Evolutionary conservation across 2,888 invertebrate genomes (phyloP), one percentile per base, ranked within the genome.

Genomic region (Ophioninae sp.): DNA sequence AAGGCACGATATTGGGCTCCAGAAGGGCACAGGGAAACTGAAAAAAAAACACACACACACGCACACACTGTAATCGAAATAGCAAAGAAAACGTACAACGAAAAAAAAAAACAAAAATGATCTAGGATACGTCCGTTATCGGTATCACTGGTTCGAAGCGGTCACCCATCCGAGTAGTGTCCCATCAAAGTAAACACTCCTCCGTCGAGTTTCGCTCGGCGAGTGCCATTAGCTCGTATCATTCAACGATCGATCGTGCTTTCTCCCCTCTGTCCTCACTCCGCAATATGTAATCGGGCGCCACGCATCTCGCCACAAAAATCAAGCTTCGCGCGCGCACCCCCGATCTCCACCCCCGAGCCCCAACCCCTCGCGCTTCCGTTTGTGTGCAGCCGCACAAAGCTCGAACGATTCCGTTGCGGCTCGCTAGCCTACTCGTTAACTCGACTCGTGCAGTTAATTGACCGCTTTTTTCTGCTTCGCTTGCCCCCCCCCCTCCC

Each of bases 371-470:
- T 0, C 20, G 6, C 44, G 23, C 62, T 21, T 17, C 17, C 41
- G 50, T 50, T 7, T 41, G 44, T 23, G 50, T 41, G 7, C 21
- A 30, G 17, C 50, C 50, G 50, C 50, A 50, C 50, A 50, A 50
- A 50, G 50, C 50, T 50, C 65, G 20, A 59, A 76, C 56, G 50
- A 39, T 67, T 39, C 39, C 59, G 37, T 59, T 57, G 37, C 39
- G 37, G 70, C 21, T 39, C 30, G 57, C 59, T 20, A 59, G 59
- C 39, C 39, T 56, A 41, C 76, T 68, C 76, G 67, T 76, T 67
- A 65, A 68, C 76, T 75, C 64, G 65, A 75, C 57, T 37, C 76
- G 76, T 76, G 76, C 59, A 44, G 67, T 76, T 76, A 67, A 76
- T 76, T 76, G 76, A 76, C 39, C 41, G 56, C n/a, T 70, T 70